These are phyloP conservation scores for Caenorhabditis auriculariae DNA, from an alignment of 2,888 invertebrate genomes.

Conservation along the genomic window DNA sequence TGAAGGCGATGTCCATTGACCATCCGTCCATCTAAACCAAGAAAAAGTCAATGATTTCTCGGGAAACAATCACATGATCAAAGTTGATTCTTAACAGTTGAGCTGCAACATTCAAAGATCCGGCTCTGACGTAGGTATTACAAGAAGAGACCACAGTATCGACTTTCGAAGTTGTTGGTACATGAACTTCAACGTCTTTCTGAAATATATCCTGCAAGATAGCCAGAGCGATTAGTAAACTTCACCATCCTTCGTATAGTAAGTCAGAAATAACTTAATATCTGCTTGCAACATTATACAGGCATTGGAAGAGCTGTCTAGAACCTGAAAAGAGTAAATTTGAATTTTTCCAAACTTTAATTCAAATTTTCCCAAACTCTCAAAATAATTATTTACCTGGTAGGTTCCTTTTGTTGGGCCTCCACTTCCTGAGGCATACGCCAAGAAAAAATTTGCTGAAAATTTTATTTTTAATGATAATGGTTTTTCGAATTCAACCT, in stretches of 20 bases:
- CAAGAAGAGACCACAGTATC: conserved; percentile 10
- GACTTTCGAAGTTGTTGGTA: conserved; percentile 19
- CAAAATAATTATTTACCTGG: conserved; percentile 5
- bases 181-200: conserved; percentile 20
- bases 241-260: conserved; percentile 14
- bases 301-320: conserved; percentile 8
- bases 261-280: conserved; percentile 32
- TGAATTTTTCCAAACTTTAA: too few species aligned
- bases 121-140: conserved; percentile 5
- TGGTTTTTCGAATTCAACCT: too few species aligned
- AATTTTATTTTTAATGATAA: too few species aligned
- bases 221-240: conserved; percentile 1
- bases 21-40: conserved; percentile 22
- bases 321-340: conserved; percentile 15
- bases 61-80: conserved; percentile 11
- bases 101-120: conserved; percentile 5
- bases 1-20: conserved; percentile 23
- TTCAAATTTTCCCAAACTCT: too few species aligned
- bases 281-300: conserved; percentile 28
- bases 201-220: conserved; percentile 1
- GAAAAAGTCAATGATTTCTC: neutral
- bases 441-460: too few species aligned
- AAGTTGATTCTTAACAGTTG: conserved; percentile 18
- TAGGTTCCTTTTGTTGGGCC: conserved; percentile 18
- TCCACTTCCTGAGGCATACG: too few species aligned